These are phyloP conservation scores for Narcine bancroftii DNA, from an alignment of 2,113 vertebrate genomes.

Conservation along the genomic window DNA sequence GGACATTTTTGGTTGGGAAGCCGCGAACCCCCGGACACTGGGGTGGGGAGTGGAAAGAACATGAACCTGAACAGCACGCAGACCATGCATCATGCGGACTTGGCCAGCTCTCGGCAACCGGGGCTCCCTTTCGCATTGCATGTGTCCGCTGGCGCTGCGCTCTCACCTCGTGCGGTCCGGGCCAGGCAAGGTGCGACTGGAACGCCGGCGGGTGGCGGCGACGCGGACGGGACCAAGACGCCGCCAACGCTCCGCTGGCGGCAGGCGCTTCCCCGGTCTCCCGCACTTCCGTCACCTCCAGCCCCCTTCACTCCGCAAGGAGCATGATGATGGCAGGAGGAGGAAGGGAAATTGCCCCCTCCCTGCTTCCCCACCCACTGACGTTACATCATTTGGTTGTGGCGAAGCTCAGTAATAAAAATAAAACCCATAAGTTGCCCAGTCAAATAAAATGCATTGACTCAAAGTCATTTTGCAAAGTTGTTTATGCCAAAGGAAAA, in stretches of 20 bases:
- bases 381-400: background rate
- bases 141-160: too few relatives aligned
- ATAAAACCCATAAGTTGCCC: background rate
- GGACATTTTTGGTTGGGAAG: background rate
- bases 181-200: background rate
- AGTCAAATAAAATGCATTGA: background rate
- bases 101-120: too few relatives aligned
- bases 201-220: too few relatives aligned
- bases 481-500: background rate
- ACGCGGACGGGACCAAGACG: too few relatives aligned
- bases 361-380: conserved; percentile 15
- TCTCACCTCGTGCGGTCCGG: background rate
- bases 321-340: background rate
- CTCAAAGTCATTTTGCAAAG: background rate
- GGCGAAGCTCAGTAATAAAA: too few relatives aligned
- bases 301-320: background rate
- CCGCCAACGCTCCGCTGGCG: too few relatives aligned
- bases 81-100: too few relatives aligned
- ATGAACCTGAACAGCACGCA: too few relatives aligned
- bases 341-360: background rate
- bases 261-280: background rate
- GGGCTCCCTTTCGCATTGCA: too few relatives aligned
- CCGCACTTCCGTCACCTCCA: conserved; percentile 21
- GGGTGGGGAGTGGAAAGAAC: too few relatives aligned
- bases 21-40: background rate